Evolutionary conservation across 2,888 invertebrate genomes (phyloP).

Genomic region (Acronicta alni): DNA sequence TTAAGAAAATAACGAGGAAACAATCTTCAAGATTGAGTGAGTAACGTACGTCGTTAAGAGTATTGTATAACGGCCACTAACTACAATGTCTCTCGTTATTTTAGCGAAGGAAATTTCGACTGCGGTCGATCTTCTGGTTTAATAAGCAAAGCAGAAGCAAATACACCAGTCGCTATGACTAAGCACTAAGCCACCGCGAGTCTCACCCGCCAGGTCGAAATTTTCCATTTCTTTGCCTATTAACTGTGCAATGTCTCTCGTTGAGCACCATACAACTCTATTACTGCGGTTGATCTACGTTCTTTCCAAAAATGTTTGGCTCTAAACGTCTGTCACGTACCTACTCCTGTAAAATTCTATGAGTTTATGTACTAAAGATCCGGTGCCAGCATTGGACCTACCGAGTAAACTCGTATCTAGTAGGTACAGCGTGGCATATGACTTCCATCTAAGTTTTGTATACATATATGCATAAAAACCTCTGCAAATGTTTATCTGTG

Average conservation of each 20-base stretch:
- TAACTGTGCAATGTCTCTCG: not conserved
- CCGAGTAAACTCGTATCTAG: constrained; percentile 12
- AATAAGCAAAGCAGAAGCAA: too few species aligned
- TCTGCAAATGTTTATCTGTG: too few species aligned
- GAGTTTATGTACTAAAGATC: constrained; percentile 21
- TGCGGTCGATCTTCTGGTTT: too few species aligned
- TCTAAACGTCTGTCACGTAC: constrained; percentile 13
- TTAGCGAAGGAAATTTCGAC: too few species aligned
- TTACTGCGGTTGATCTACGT: not conserved
- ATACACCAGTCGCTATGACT: too few species aligned
- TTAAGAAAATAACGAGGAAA: not conserved
- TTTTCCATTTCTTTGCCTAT: too few species aligned
- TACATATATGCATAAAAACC: too few species aligned
- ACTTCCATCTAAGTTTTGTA: too few species aligned
- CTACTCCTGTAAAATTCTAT: constrained; percentile 23
- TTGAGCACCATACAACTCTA: constrained; percentile 7
- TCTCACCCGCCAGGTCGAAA: too few species aligned
- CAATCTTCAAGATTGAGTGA: not conserved
- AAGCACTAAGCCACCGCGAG: too few species aligned
- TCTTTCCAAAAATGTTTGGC: constrained; percentile 11
- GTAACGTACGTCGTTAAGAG: not conserved
- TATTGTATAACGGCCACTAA: not conserved
- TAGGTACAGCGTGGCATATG: constrained; percentile 25
- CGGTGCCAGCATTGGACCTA: not conserved
- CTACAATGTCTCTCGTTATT: not conserved